Conservation (phyloP, 2,113 vertebrate genomes). For the Blennius ocellaris region DNA sequence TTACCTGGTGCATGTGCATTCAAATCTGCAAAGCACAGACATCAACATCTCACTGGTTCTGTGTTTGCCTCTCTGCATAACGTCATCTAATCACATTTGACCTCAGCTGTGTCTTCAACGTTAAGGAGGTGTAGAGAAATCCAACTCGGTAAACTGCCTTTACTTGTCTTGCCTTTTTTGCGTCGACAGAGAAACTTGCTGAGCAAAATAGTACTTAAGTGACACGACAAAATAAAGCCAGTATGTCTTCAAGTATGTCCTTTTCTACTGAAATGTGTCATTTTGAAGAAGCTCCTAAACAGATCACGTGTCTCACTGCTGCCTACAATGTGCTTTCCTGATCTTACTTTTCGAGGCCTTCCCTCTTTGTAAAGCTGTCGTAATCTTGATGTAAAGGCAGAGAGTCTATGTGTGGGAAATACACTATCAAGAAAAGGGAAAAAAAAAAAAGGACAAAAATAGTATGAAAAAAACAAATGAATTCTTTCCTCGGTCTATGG, state of each 20-base stretch:
- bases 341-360: conserved; percentile 82
- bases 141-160: conserved; percentile 57
- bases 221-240: conserved; percentile 43
- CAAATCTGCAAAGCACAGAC: conserved; percentile 37
- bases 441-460: conserved; percentile 48
- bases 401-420: conserved; percentile 65
- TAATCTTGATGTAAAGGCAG: conserved; percentile 85
- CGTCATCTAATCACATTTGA: conserved; percentile 25
- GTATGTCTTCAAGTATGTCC: conserved; percentile 53
- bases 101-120: conserved; percentile 10
- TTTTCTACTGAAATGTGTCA: conserved; percentile 68
- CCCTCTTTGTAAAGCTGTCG: conserved; percentile 85
- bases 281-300: conserved; percentile 47
- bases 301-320: conserved; percentile 59
- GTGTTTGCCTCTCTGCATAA: conserved; percentile 16
- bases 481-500: conserved; percentile 81
- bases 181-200: conserved; percentile 51
- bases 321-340: conserved; percentile 61
- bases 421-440: conserved; percentile 61
- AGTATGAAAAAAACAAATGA: conserved; percentile 56
- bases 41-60: conserved; percentile 21
- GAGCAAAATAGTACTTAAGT: conserved; percentile 40
- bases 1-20: conserved; percentile 47
- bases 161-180: conserved; percentile 63
- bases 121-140: conserved; percentile 20